phyloP scores from a whole-genome alignment of 2,113 vertebrate species.

The Petrocephalus zakoni region DNA sequence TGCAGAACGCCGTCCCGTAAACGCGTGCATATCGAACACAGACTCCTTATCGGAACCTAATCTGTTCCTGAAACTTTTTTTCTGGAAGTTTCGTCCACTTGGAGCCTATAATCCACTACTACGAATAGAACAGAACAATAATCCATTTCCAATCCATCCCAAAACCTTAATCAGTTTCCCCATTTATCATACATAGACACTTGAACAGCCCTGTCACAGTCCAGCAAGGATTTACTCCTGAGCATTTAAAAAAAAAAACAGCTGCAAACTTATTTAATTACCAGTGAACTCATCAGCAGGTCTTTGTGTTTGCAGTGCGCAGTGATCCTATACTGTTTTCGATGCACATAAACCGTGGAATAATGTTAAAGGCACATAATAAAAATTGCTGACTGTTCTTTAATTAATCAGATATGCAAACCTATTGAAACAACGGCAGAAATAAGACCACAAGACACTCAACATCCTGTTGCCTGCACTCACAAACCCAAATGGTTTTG shows the following conservation, averaged over 20 bases:
- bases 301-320: not conserved
- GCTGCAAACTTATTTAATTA: not conserved
- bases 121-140: not conserved
- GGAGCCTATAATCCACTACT: not conserved
- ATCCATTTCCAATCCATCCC: not conserved
- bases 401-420: not conserved
- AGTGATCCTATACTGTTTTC: not conserved
- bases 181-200: not conserved
- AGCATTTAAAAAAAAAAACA: not conserved
- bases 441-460: not conserved
- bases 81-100: not conserved
- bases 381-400: not conserved
- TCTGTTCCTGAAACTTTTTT: not conserved
- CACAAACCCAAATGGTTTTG: not conserved
- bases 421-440: not conserved
- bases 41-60: not conserved
- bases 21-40: not conserved
- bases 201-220: not conserved
- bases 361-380: not conserved
- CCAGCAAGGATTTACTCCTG: not conserved
- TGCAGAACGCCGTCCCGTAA: not conserved
- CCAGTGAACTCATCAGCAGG: not conserved
- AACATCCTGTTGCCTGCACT: not conserved
- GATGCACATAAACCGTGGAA: not conserved
- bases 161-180: not conserved